Percentiles rank a stretch among this genome's conserved stretches.
Evolutionary conservation across 2,113 vertebrate genomes (phyloP).

Genomic region (Solea senegalensis): DNA sequence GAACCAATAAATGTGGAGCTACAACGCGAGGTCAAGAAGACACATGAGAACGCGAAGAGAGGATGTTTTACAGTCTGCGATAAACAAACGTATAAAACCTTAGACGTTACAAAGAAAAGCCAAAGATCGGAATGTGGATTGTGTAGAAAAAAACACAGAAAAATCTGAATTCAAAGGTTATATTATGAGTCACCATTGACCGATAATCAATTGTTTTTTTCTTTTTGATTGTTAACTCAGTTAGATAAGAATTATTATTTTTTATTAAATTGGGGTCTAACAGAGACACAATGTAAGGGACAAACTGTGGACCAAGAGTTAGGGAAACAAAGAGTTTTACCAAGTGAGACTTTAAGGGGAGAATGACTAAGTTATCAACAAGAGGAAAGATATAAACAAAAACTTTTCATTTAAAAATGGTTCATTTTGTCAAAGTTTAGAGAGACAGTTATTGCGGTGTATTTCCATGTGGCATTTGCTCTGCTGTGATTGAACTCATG

Average conservation of each 20-base stretch:
- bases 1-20: constrained; percentile 37
- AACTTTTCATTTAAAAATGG: too few species aligned
- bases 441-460: not conserved
- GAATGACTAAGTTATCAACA: constrained; percentile 26
- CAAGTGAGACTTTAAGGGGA: constrained; percentile 24
- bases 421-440: too few species aligned
- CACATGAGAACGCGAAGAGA: constrained; percentile 21
- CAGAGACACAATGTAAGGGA: not conserved
- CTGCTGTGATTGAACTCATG: constrained; percentile 27
- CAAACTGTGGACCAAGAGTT: constrained; percentile 16
- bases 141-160: constrained; percentile 3
- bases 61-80: constrained; percentile 36
- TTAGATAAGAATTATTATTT: not conserved
- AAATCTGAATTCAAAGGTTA: not conserved
- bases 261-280: not conserved
- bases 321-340: constrained; percentile 25
- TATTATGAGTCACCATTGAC: not conserved
- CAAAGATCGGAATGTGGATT: constrained; percentile 40
- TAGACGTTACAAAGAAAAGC: constrained; percentile 15
- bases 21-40: constrained; percentile 18
- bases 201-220: not conserved
- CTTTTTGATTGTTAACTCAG: not conserved
- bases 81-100: constrained; percentile 28
- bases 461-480: constrained; percentile 43
- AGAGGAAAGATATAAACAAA: constrained; percentile 13